Evolutionary conservation across 1,140 invertebrate species (phyloP), one percentile per base, ranked within the genome.

Genomic region (Drosophila triauraria): DNA sequence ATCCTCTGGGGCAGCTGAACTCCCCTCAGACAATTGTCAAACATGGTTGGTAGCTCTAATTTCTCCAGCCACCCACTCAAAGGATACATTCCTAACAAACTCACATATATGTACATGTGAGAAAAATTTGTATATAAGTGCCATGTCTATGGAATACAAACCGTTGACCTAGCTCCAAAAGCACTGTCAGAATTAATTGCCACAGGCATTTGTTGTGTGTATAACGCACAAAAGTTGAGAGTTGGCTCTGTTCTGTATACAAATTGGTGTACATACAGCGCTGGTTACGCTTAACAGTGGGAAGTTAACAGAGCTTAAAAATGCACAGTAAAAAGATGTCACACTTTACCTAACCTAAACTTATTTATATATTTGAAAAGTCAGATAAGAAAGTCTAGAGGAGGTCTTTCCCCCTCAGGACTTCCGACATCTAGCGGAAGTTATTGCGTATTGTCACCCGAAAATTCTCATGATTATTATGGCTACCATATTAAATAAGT

Each of bases 111-210:
- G 12, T 43, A 8, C 62, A 23, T 75, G n/a, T 42, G 20, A 35
- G 38, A 46, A 15, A 10, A 40, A 6, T 20, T 13, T 40, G 20
- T 62, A 62, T n/a, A 54, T 47, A 44, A 9, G 23, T 42, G 7
- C 10, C 20, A 10, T 47, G 23, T 75, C 72, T 61, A 75, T 67
- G 23, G 47, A 48, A 67, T 59, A 77, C 62, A 76, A 68, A 75
- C 57, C 48, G 75, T 67, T 83, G 80, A 79, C 71, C 81, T 57
- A 84, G 65, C 81, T 54, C 43, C 67, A 51, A 63, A 59, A 79
- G 70, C 60, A 48, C 57, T 27, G 68, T 9, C 25, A 62, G 43
- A 75, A 75, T 47, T 61, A 61, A 77, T 76, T 57, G 54, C 38
- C 48, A 54, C 46, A 38, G 59, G 48, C 35, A 27, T 50, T 68